Evolutionary conservation across 2,888 invertebrate genomes (phyloP), one percentile per base, ranked within the genome.

Genomic region (Chironomus riparius): DNA sequence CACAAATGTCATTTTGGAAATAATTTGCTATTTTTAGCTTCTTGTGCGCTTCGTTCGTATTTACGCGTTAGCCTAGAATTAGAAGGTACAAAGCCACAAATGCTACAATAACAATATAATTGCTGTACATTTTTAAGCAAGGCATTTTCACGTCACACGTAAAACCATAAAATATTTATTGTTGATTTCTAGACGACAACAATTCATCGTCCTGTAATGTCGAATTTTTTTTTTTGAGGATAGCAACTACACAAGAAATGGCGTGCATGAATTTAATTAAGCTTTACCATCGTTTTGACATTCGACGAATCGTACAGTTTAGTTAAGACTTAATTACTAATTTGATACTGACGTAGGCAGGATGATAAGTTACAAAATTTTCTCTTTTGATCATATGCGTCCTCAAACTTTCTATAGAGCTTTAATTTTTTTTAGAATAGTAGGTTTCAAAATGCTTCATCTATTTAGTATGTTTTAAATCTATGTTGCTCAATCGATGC

Each of bases 221-320:
- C 12, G 22, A 24, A 65, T 4, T 4, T 28, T 28, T 3, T 28
- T 28, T 28, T 28, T 65, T 13, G 65, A 65, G 15, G 56, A 7
- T 15, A 56, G 56, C 4, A 13, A 50, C 15, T 5, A 62, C 1
- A 22, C 13, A 10, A 65, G n/a, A 65, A 21, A 65, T 65, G 22
- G 65, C 65, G 65, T 65, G 65, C 24, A 21, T 65, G 65, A 65
- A 10, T 65, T 65, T 65, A 65, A 65, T 65, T 65, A 65, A 56
- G 56, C n/a, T 56, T 56, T 56, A 18, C 18, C 15, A 18, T 56
- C 18, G 15, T 56, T 56, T 15, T 15, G 56, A 56, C 56, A 15
- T 38, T 38, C 38, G 38, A 56, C 15, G 56, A 15, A 15, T 56
- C 10, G 38, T 38, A 38, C 38, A 15, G 15, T 56, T 56, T 56